phyloP scores from a whole-genome alignment of 1,140 invertebrate species.

The Lethrus apterus region DNA sequence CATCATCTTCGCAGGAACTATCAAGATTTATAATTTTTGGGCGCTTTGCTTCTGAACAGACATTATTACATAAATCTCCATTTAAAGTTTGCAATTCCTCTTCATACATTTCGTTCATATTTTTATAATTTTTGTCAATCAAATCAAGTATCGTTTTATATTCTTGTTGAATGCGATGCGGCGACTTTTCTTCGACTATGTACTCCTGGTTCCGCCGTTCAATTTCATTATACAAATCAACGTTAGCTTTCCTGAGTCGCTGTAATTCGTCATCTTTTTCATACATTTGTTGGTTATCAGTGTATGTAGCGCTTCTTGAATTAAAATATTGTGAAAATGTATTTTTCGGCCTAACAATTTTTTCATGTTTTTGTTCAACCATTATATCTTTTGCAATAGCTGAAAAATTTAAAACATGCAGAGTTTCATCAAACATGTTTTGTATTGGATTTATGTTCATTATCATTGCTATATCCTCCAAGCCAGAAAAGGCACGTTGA shows the following conservation, averaged over 20 bases:
- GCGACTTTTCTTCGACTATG: neutral
- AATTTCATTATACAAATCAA: neutral
- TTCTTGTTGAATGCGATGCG: too few species aligned
- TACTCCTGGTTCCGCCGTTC: neutral
- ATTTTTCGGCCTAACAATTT: too few species aligned
- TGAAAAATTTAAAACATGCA: constrained; percentile 68
- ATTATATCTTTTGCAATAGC: constrained; percentile 63
- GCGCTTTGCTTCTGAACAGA: too few species aligned
- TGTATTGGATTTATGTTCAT: constrained; percentile 71
- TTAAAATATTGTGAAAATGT: too few species aligned
- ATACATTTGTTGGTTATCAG: neutral
- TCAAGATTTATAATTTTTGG: too few species aligned
- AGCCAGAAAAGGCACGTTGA: constrained; percentile 56
- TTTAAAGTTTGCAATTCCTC: too few species aligned
- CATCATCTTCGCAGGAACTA: too few species aligned
- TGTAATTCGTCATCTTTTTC: neutral
- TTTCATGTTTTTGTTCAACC: constrained; percentile 33
- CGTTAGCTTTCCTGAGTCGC: neutral
- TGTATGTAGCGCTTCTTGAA: neutral
- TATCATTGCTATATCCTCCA: constrained; percentile 68
- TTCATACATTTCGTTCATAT: too few species aligned
- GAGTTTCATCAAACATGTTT: constrained; percentile 69
- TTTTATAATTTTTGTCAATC: too few species aligned
- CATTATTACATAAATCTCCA: too few species aligned
- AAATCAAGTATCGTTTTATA: too few species aligned